These are phyloP conservation scores for Phoeniculus purpureus DNA, from an alignment of 2,797 vertebrate species.

Conservation along the genomic window DNA sequence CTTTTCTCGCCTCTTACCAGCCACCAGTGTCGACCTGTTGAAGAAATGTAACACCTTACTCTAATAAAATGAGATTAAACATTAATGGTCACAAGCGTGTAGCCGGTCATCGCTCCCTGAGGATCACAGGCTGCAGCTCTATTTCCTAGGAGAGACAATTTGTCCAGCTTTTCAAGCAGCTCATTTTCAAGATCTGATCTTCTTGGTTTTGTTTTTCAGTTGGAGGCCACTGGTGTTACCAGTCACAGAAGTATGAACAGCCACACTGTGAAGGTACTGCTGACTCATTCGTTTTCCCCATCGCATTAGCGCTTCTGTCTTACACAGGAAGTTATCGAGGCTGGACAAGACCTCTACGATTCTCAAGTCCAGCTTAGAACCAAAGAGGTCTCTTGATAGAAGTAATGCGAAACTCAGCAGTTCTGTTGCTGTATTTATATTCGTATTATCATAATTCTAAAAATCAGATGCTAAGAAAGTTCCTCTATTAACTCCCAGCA, in stretches of 20 bases:
- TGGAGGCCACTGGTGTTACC: constrained; percentile 56
- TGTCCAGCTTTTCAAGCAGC: not conserved
- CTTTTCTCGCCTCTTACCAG: not conserved
- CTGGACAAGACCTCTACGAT: too few relatives aligned
- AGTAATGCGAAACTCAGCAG: not conserved
- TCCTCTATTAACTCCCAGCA: not conserved
- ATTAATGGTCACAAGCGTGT: not conserved
- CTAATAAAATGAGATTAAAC: not conserved
- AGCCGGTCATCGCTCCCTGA: not conserved
- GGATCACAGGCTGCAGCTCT: not conserved
- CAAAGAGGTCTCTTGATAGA: not conserved
- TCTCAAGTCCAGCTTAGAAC: too few relatives aligned
- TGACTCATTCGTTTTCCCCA: not conserved
- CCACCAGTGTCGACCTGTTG: not conserved
- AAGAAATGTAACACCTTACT: not conserved
- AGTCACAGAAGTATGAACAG: constrained; percentile 7
- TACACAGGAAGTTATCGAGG: not conserved
- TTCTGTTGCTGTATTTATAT: too few relatives aligned
- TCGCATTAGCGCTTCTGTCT: not conserved
- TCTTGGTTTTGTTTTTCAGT: not conserved
- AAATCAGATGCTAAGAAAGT: not conserved
- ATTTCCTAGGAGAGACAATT: not conserved
- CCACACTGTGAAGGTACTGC: constrained; percentile 48
- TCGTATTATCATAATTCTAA: not conserved
- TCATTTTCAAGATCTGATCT: not conserved